Conservation (phyloP, 1,140 invertebrate species). For the Anastatus disparis region DNA sequence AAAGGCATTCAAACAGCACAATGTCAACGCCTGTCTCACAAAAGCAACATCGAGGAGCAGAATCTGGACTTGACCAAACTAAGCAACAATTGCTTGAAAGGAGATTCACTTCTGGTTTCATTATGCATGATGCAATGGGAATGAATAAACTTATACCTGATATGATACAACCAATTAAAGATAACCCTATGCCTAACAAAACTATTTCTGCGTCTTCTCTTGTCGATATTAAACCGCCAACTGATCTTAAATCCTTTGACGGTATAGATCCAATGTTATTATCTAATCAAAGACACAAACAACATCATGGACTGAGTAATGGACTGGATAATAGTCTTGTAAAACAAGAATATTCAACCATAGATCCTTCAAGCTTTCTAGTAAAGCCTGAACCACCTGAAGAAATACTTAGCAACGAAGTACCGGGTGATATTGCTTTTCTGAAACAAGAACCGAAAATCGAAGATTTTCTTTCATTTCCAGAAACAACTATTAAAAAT, state of each 20-base stretch:
- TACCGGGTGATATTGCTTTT: background rate
- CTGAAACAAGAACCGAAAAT: constrained; percentile 24
- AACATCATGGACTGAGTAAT: constrained; percentile 44
- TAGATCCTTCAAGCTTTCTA: constrained; percentile 26
- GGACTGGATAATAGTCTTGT: constrained; percentile 43
- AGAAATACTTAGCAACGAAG: constrained; percentile 25
- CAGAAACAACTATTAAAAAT: background rate
- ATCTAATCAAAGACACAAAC: constrained; percentile 47
- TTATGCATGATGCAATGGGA: background rate
- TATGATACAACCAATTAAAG: background rate
- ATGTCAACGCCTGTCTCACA: background rate
- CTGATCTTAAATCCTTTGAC: constrained; percentile 47
- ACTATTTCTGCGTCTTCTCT: background rate
- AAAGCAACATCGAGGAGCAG: constrained; percentile 7
- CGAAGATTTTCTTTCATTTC: background rate
- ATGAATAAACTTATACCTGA: constrained; percentile 2
- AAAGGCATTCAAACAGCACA: constrained; percentile 16
- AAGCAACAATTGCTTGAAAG: constrained; percentile 11
- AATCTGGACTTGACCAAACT: background rate
- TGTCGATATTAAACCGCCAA: constrained; percentile 28
- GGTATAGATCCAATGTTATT: constrained; percentile 51
- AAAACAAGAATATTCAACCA: constrained; percentile 35
- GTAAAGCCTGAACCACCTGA: constrained; percentile 16
- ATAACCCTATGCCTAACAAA: background rate
- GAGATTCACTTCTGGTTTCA: background rate